A percentile compares a stretch with the other conserved stretches of the same genome.
These are phyloP conservation scores for Poecile atricapillus DNA, from an alignment of 2,113 vertebrate genomes.

Conservation along the genomic window DNA sequence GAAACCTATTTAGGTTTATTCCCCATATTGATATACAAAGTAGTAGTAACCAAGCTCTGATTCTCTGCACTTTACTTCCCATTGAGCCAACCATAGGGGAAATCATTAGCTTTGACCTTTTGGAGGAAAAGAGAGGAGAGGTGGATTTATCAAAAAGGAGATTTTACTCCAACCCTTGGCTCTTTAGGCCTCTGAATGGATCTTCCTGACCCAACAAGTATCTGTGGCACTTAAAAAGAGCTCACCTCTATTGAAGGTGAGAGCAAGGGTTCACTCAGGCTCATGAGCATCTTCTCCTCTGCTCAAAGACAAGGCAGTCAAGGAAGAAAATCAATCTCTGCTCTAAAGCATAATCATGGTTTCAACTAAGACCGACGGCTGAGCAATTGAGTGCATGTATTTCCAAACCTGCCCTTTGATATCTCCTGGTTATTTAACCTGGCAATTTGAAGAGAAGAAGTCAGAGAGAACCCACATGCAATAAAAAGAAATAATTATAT, in stretches of 20 bases:
- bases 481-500: conserved; percentile 43
- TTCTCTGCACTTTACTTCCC: conserved; percentile 53
- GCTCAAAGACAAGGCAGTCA: neutral
- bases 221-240: neutral
- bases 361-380: neutral
- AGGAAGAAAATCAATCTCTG: conserved; percentile 44
- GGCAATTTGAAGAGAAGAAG: neutral
- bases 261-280: neutral
- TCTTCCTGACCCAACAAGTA: conserved; percentile 20
- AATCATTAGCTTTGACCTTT: conserved; percentile 70
- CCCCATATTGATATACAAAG: conserved; percentile 55
- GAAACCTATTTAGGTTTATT: conserved; percentile 65
- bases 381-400: neutral
- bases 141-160: conserved; percentile 64
- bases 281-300: neutral
- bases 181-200: conserved; percentile 1
- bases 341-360: conserved; percentile 20
- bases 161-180: conserved; percentile 10
- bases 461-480: neutral
- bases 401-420: conserved; percentile 30
- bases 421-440: conserved; percentile 12
- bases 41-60: conserved; percentile 54
- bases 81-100: conserved; percentile 44
- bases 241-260: neutral
- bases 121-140: neutral